Evolutionary conservation across 2,888 invertebrate genomes (phyloP).

Genomic region (Erpobdella octoculata): DNA sequence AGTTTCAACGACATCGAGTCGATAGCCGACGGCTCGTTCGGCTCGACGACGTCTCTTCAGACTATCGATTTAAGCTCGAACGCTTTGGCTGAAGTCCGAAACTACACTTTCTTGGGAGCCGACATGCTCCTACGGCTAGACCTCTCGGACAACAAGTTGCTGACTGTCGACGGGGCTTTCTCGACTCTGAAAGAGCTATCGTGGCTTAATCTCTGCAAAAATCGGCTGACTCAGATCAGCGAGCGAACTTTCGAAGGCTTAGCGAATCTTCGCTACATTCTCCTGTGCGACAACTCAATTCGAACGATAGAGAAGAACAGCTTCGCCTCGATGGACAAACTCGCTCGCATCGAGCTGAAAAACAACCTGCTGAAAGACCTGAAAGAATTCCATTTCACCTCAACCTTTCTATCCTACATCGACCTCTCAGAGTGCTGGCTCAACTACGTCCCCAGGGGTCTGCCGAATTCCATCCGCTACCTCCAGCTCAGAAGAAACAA

Average conservation of each 20-base stretch:
- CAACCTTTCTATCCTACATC: constrained; percentile 34
- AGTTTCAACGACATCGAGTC: constrained; percentile 31
- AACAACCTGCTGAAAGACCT: constrained; percentile 32
- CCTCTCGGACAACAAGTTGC: constrained; percentile 31
- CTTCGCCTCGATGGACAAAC: constrained; percentile 32
- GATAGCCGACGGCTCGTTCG: constrained; percentile 31
- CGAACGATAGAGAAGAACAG: constrained; percentile 28
- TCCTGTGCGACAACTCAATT: constrained; percentile 34
- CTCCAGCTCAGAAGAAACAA: constrained; percentile 36
- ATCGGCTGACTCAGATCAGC: constrained; percentile 32
- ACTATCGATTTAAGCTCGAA: constrained; percentile 32
- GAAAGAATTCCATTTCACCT: constrained; percentile 32
- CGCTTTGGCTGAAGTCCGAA: constrained; percentile 19
- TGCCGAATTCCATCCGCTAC: constrained; percentile 37
- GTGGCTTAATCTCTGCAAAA: constrained; percentile 34
- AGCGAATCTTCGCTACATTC: constrained; percentile 34
- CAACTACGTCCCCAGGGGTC: constrained; percentile 32
- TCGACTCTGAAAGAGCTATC: constrained; percentile 30
- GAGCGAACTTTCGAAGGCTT: constrained; percentile 34
- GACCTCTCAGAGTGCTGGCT: constrained; percentile 37
- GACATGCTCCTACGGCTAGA: constrained; percentile 30
- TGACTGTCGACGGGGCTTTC: constrained; percentile 31
- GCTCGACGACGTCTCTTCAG: constrained; percentile 27
- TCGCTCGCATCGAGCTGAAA: constrained; percentile 35
- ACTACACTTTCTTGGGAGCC: constrained; percentile 23